Evolutionary conservation across 2,797 vertebrate species (phyloP).

Genomic region (Enteromius viviparus): DNA sequence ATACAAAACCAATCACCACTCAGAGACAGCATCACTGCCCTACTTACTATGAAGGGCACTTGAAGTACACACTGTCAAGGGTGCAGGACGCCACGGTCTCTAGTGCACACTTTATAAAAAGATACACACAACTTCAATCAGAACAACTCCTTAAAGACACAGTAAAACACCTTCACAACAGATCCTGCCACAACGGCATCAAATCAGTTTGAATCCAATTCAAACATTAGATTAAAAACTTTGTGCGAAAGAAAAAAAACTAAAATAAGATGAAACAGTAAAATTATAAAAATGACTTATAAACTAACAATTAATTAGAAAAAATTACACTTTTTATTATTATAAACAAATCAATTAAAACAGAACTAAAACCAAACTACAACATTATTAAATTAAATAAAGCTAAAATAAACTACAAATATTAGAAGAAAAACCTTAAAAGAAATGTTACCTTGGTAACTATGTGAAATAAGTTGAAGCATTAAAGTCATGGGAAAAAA

Average conservation of each 20-base stretch:
- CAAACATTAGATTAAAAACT: not conserved
- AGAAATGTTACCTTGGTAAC: no score
- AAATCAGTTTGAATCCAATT: not conserved
- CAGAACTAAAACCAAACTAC: not conserved
- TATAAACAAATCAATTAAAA: not conserved
- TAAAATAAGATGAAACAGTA: not conserved
- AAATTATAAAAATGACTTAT: not conserved
- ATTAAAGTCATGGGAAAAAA: not conserved
- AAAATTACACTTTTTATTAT: not conserved
- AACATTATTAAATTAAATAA: not conserved
- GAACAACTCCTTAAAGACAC: not conserved
- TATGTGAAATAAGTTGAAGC: not conserved
- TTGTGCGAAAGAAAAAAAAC: not conserved
- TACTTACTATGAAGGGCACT: not conserved
- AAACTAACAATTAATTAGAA: not conserved
- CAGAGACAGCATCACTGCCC: not conserved
- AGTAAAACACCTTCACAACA: not conserved
- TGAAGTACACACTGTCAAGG: not conserved
- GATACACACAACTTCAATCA: not conserved
- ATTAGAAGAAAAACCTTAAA: not conserved
- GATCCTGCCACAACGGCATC: no score
- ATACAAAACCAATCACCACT: not conserved
- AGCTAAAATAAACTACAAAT: not conserved
- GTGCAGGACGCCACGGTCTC: not conserved
- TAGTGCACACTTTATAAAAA: not conserved